Conservation (phyloP, 2,888 invertebrate genomes). For the Diarsia mendica region DNA sequence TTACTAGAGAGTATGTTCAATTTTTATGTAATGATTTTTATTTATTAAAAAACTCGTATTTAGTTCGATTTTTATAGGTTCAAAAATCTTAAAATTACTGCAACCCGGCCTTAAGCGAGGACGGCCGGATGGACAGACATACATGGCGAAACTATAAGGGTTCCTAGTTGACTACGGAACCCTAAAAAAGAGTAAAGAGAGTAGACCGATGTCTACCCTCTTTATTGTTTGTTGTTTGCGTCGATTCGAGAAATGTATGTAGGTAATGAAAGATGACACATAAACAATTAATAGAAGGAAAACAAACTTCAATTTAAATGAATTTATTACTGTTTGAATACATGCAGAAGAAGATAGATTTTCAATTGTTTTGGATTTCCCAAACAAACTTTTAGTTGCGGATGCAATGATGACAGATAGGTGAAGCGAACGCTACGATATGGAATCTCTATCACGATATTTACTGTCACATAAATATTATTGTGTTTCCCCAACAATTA, state of each 20-base stretch:
- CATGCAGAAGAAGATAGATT: background rate
- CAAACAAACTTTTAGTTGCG: background rate
- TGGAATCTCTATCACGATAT: background rate
- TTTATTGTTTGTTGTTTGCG: too few relatives aligned
- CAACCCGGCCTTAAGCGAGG: too few relatives aligned
- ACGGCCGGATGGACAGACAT: too few relatives aligned
- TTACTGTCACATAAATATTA: slow-evolving; percentile 1
- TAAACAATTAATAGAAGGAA: background rate
- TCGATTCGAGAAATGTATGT: background rate
- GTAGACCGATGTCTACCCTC: too few relatives aligned
- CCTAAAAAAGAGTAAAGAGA: too few relatives aligned
- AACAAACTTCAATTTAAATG: background rate
- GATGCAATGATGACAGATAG: background rate
- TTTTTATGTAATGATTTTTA: too few relatives aligned
- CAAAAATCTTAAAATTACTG: too few relatives aligned
- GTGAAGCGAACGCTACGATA: background rate
- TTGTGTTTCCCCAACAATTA: background rate
- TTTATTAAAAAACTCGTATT: too few relatives aligned
- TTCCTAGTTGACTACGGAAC: too few relatives aligned
- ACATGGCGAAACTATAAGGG: too few relatives aligned
- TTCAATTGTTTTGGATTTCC: background rate
- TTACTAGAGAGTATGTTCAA: too few relatives aligned
- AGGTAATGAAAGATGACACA: background rate
- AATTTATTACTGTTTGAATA: background rate
- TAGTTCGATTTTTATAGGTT: too few relatives aligned